These are phyloP conservation scores for Oryzias melastigma DNA, from an alignment of 2,113 vertebrate genomes.

Conservation along the genomic window DNA sequence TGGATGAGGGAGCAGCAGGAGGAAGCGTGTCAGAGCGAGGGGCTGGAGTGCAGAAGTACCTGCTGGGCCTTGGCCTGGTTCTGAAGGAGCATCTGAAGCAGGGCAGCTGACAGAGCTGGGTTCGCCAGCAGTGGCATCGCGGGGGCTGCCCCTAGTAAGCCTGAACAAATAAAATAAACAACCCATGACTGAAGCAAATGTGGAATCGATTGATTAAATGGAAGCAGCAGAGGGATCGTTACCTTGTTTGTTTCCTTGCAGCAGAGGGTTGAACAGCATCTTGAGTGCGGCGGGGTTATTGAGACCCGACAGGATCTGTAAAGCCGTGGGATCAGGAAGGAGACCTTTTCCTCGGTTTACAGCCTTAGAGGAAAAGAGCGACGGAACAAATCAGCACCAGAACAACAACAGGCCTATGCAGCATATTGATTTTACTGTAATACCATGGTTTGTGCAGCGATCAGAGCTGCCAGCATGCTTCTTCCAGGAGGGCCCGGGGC, in stretches of 20 bases:
- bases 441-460: constrained; percentile 91
- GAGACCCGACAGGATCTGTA: constrained; percentile 87
- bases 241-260: constrained; percentile 87
- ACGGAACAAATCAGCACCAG: constrained; percentile 1
- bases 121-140: constrained; percentile 80
- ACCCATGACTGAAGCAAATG: not conserved
- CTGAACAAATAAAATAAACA: constrained; percentile 58
- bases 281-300: constrained; percentile 87
- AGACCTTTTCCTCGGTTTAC: constrained; percentile 92
- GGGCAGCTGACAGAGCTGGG: constrained; percentile 83
- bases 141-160: constrained; percentile 85
- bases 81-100: constrained; percentile 89
- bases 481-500: constrained; percentile 90
- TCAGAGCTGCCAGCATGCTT: constrained; percentile 91
- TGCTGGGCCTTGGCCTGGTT: constrained; percentile 84
- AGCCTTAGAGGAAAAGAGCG: constrained; percentile 66
- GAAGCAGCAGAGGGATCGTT: not conserved
- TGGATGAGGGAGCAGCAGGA: not conserved
- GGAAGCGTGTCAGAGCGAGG: not conserved
- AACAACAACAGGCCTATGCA: not conserved
- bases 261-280: constrained; percentile 85
- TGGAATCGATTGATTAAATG: not conserved
- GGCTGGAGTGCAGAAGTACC: constrained; percentile 63
- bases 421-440: not conserved
- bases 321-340: constrained; percentile 86